Evolutionary conservation across 2,113 vertebrate species (phyloP).

Genomic region (Accipiter cooperii): DNA sequence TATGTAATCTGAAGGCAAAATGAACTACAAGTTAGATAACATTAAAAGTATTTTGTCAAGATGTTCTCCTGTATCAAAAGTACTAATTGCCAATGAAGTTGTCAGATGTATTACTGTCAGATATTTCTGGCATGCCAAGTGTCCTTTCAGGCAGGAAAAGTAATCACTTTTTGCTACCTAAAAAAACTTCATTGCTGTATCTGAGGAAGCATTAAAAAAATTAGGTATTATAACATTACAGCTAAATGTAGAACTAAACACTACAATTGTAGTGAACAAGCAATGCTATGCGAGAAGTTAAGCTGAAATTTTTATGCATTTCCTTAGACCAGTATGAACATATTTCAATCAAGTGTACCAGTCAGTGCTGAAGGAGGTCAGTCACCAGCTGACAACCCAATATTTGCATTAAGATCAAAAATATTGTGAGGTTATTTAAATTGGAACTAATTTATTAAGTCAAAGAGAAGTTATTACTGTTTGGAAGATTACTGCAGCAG

Average conservation of each 20-base stretch:
- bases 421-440: background rate
- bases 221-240: background rate
- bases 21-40: background rate
- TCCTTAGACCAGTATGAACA: background rate
- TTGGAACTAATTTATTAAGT: background rate
- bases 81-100: background rate
- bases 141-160: background rate
- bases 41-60: background rate
- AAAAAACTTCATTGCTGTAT: background rate
- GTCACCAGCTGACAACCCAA: background rate
- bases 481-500: background rate
- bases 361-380: background rate
- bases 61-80: background rate
- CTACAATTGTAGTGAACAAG: background rate
- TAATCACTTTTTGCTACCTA: background rate
- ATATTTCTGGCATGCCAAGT: background rate
- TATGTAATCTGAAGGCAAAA: background rate
- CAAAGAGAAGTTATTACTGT: background rate
- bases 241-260: background rate
- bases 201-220: background rate
- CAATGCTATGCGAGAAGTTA: background rate
- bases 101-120: no score
- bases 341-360: fast-evolving
- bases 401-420: background rate
- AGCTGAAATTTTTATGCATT: background rate